Evolutionary conservation across 2,888 invertebrate genomes (phyloP).

Genomic region (Gymnosoma rotundatum): DNA sequence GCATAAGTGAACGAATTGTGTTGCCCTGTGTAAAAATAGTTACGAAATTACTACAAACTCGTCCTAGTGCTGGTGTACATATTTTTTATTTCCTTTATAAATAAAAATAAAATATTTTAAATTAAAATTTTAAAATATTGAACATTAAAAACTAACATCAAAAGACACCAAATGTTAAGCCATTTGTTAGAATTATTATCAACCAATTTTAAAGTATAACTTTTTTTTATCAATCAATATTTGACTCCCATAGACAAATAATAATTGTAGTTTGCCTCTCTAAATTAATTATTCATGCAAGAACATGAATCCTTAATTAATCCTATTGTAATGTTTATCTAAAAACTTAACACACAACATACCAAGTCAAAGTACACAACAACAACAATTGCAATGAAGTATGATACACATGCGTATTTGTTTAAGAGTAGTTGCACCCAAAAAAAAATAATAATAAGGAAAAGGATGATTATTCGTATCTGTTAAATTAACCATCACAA

Average conservation of each 20-base stretch:
- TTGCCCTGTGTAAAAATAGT: no score
- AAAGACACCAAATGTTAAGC: no score
- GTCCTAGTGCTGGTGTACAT: no score
- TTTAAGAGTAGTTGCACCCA: conserved; percentile 34
- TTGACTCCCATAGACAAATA: conserved; percentile 1
- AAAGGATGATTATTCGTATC: conserved; percentile 15
- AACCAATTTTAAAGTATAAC: neutral
- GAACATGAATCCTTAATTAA: conserved; percentile 52
- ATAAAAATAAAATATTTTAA: no score
- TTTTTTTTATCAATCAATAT: conserved; percentile 7
- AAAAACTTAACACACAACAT: conserved; percentile 42
- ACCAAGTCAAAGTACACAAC: conserved; percentile 50
- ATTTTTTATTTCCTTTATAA: no score
- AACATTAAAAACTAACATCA: no score
- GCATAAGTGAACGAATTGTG: no score
- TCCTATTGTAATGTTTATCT: conserved; percentile 61
- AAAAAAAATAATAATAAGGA: neutral
- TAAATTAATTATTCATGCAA: conserved; percentile 29
- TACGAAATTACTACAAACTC: no score
- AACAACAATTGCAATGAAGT: neutral
- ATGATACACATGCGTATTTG: conserved; percentile 36
- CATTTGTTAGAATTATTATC: no score
- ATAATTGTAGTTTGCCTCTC: conserved; percentile 3
- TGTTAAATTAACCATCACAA: conserved; percentile 59
- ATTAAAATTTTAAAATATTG: no score